Conservation (phyloP, 2,888 invertebrate genomes). For the Oligia latruncula region DNA sequence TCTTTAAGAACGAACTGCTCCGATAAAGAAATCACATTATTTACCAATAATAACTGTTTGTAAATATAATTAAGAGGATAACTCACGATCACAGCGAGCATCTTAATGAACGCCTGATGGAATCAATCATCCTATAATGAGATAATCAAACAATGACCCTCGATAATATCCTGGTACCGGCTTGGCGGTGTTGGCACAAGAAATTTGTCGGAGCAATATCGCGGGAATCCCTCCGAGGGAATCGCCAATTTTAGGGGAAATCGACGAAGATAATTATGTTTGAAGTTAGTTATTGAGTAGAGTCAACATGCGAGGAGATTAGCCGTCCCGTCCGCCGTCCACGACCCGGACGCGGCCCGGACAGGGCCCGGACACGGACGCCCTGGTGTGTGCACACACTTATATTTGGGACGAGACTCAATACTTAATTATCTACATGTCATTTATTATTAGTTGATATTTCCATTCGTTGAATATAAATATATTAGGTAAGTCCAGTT, state of each 20-base stretch:
- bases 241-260: conserved; percentile 88
- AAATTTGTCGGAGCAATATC: conserved; percentile 87
- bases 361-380: conserved; percentile 17
- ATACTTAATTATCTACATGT: conserved; percentile 61
- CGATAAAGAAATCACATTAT: conserved; percentile 29
- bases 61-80: conserved; percentile 61
- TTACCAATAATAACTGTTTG: conserved; percentile 57
- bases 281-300: conserved; percentile 89
- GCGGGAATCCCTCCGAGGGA: conserved; percentile 83
- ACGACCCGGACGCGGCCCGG: neutral
- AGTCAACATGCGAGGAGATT: conserved; percentile 86
- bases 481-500: neutral
- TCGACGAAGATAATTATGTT: conserved; percentile 90
- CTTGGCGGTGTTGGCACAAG: conserved; percentile 85
- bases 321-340: conserved; percentile 65
- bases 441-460: conserved; percentile 47
- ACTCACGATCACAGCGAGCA: conserved; percentile 59
- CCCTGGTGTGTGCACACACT: conserved; percentile 49
- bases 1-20: neutral
- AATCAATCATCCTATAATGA: conserved; percentile 88
- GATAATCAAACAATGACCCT: conserved; percentile 88
- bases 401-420: conserved; percentile 37
- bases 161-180: conserved; percentile 83
- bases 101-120: conserved; percentile 81
- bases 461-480: conserved; percentile 16